phyloP scores from a whole-genome alignment of 2,888 invertebrate genomes.

The Orgyia antiqua region DNA sequence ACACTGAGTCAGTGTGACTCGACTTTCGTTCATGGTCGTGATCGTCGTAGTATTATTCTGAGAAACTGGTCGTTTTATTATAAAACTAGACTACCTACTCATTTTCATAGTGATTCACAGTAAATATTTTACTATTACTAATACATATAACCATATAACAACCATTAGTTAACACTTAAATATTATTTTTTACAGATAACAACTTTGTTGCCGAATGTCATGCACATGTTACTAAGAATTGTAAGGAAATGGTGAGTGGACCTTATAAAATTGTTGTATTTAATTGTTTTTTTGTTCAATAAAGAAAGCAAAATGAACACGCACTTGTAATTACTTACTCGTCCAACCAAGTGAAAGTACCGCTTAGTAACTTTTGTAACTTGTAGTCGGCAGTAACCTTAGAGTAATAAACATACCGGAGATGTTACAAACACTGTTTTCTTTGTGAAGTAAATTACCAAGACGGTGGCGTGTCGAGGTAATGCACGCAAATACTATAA shows the following conservation, averaged over 20 bases:
- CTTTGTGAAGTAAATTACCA: too few relatives aligned
- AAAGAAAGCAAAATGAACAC: slow-evolving; percentile 32
- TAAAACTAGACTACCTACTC: slow-evolving; percentile 25
- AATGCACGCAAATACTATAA: too few relatives aligned
- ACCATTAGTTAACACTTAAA: not conserved
- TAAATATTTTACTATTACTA: slow-evolving; percentile 30
- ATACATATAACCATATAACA: too few relatives aligned
- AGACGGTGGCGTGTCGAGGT: too few relatives aligned
- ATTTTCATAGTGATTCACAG: slow-evolving; percentile 42
- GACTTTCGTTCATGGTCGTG: slow-evolving; percentile 50
- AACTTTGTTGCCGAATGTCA: slow-evolving; percentile 16
- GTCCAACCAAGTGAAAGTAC: slow-evolving; percentile 29
- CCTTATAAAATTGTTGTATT: slow-evolving; percentile 10
- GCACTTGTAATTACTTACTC: slow-evolving; percentile 23
- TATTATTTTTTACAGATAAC: slow-evolving; percentile 27
- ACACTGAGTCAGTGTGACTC: slow-evolving; percentile 54
- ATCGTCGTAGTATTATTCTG: slow-evolving; percentile 37
- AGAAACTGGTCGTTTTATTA: slow-evolving; percentile 34
- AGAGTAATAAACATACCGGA: too few relatives aligned
- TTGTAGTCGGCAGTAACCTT: too few relatives aligned
- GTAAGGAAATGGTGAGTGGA: slow-evolving; percentile 39
- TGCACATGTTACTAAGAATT: slow-evolving; percentile 31
- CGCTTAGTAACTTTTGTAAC: slow-evolving; percentile 14
- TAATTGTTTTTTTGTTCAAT: slow-evolving; percentile 6
- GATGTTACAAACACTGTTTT: too few relatives aligned